Percentiles rank a stretch among this genome's conserved stretches.
These are phyloP conservation scores for Mormoops blainvillei DNA, from an alignment of 2,113 vertebrate genomes.

Conservation along the genomic window DNA sequence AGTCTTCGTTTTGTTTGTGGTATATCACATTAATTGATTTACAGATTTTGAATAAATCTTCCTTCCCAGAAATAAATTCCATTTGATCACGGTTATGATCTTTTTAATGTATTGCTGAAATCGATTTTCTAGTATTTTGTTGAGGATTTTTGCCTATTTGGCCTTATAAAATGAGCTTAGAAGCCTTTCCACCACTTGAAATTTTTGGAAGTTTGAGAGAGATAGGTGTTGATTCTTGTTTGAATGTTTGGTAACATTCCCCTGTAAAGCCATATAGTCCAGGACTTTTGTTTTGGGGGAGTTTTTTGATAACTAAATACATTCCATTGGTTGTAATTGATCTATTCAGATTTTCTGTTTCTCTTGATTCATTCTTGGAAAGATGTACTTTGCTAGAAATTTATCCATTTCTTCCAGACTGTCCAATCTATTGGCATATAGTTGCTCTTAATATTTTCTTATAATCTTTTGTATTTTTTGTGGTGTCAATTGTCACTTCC, in stretches of 20 bases:
- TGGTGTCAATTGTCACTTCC: background rate
- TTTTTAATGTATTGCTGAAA: background rate
- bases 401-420: background rate
- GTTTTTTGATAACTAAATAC: background rate
- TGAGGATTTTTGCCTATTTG: background rate
- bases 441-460: background rate
- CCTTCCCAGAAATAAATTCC: background rate
- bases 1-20: background rate
- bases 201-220: background rate
- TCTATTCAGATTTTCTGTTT: background rate
- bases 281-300: background rate
- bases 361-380: background rate
- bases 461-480: background rate
- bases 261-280: background rate
- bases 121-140: background rate
- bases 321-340: background rate
- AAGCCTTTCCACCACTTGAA: background rate
- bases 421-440: background rate
- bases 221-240: background rate
- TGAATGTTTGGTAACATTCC: background rate
- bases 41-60: background rate
- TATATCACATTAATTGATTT: background rate
- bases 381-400: background rate
- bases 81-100: background rate
- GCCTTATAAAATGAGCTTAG: background rate